Evolutionary conservation across 2,797 vertebrate genomes (phyloP).

Genomic region (Lacerta viridis): DNA sequence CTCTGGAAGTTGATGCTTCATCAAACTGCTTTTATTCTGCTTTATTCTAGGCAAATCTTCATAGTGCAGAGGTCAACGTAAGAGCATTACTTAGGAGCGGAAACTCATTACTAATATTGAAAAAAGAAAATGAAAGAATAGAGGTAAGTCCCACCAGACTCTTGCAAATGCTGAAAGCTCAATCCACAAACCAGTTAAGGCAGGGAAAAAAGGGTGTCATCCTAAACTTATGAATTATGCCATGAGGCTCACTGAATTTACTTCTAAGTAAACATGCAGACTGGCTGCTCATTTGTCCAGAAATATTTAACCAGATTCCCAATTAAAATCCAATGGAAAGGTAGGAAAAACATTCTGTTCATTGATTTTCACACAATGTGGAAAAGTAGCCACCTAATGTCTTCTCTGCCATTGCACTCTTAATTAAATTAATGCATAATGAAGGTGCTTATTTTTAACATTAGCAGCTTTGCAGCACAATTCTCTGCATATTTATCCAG

Average conservation of each 20-base stretch:
- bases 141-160: slow-evolving; percentile 80
- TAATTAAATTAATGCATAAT: background rate
- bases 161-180: slow-evolving; percentile 10
- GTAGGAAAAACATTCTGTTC: slow-evolving; percentile 18
- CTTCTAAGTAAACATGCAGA: background rate
- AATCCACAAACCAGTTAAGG: background rate
- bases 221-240: background rate
- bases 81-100: slow-evolving; percentile 84
- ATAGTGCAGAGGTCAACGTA: slow-evolving; percentile 85
- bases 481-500: background rate
- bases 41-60: slow-evolving; percentile 86
- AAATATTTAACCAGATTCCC: background rate
- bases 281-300: background rate
- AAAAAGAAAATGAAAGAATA: slow-evolving; percentile 77
- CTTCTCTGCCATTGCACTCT: slow-evolving; percentile 34
- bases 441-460: background rate
- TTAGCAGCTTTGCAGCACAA: background rate
- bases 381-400: slow-evolving; percentile 17
- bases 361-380: background rate
- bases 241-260: background rate
- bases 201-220: background rate
- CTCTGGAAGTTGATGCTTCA: slow-evolving; percentile 1
- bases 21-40: background rate
- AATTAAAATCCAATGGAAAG: slow-evolving; percentile 10
- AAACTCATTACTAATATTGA: slow-evolving; percentile 84